phyloP scores from a whole-genome alignment of 2,113 vertebrate species.

The Spermophilus dauricus region DNA sequence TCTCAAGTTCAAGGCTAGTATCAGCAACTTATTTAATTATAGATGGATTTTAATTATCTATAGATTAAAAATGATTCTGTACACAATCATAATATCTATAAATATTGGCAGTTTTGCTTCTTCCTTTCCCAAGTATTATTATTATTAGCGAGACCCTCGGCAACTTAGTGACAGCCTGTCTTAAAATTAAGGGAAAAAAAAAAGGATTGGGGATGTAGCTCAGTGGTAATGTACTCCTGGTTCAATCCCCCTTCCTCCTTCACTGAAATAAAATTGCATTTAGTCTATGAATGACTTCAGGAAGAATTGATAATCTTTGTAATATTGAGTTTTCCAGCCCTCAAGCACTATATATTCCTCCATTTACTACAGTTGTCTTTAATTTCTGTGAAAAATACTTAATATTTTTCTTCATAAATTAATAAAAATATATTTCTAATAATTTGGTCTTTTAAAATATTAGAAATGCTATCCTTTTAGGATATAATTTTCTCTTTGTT shows the following conservation, averaged over 20 bases:
- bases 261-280: background rate
- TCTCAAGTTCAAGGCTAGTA: too few species aligned
- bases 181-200: too few species aligned
- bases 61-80: background rate
- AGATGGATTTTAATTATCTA: conserved; percentile 55
- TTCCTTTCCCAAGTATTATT: conserved; percentile 24
- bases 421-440: conserved; percentile 18
- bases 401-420: conserved; percentile 22
- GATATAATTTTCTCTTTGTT: conserved; percentile 33
- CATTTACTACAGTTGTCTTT: conserved; percentile 15
- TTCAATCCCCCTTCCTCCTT: too few species aligned
- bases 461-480: conserved; percentile 16
- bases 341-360: background rate
- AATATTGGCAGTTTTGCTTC: conserved; percentile 30
- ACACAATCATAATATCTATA: conserved; percentile 36
- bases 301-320: conserved; percentile 18
- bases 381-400: conserved; percentile 55
- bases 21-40: background rate
- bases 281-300: background rate
- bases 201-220: too few species aligned
- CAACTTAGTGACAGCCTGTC: too few species aligned
- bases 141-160: too few species aligned
- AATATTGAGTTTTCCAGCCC: background rate
- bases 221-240: too few species aligned
- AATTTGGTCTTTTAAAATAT: conserved; percentile 55